These are phyloP conservation scores for Channa argus DNA, from an alignment of 2,113 vertebrate species.

Conservation along the genomic window DNA sequence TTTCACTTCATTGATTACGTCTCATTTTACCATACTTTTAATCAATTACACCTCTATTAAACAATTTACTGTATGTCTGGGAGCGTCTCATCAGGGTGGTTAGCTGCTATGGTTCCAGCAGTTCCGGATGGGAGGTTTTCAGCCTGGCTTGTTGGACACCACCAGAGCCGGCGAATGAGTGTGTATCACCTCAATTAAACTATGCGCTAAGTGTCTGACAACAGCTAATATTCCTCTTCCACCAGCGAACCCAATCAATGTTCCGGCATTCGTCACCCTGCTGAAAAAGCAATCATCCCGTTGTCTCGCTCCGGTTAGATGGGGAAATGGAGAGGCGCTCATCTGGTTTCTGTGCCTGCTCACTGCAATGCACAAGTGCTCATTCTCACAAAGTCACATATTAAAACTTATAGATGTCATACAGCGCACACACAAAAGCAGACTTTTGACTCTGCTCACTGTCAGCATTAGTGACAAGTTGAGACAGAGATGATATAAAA, in stretches of 20 bases:
- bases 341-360: slow-evolving; percentile 47
- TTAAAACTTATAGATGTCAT: background rate
- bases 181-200: slow-evolving; percentile 86
- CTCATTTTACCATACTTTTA: slow-evolving; percentile 62
- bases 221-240: slow-evolving; percentile 85
- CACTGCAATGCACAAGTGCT: slow-evolving; percentile 40
- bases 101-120: slow-evolving; percentile 60
- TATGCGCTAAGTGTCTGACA: slow-evolving; percentile 83
- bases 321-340: slow-evolving; percentile 57
- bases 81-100: slow-evolving; percentile 66
- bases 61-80: slow-evolving; percentile 55
- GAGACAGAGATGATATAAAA: background rate
- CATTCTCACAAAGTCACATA: slow-evolving; percentile 29
- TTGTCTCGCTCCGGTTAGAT: slow-evolving; percentile 71
- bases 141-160: slow-evolving; percentile 80
- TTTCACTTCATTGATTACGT: slow-evolving; percentile 52
- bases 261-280: slow-evolving; percentile 80
- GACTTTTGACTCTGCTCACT: background rate
- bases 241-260: slow-evolving; percentile 80
- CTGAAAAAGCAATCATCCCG: slow-evolving; percentile 84
- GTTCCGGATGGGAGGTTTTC: slow-evolving; percentile 85
- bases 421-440: background rate
- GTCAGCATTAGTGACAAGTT: background rate
- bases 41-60: slow-evolving; percentile 78
- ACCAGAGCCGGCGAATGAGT: slow-evolving; percentile 70